Conservation (phyloP, 2,888 invertebrate genomes). For the Dione juno region DNA sequence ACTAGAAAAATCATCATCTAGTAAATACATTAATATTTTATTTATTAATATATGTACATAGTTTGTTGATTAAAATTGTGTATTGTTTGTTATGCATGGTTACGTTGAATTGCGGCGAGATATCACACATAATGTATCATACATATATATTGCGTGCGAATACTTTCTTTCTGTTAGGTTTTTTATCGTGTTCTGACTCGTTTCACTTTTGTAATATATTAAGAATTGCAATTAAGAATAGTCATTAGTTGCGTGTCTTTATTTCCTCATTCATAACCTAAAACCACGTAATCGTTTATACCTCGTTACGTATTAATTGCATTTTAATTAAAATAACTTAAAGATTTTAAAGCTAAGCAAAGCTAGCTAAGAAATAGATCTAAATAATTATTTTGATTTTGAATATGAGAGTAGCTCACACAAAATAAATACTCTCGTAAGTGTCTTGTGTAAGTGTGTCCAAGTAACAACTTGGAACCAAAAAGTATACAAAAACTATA, state of each 20-base stretch:
- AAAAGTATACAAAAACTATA: neutral
- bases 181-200: slow-evolving; percentile 15
- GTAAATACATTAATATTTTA: too few relatives aligned
- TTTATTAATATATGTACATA: too few relatives aligned
- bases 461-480: too few relatives aligned
- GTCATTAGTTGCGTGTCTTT: neutral
- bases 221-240: neutral
- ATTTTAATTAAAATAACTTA: too few relatives aligned
- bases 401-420: too few relatives aligned
- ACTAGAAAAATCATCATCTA: too few relatives aligned
- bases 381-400: too few relatives aligned
- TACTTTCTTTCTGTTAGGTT: slow-evolving; percentile 20
- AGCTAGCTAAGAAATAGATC: too few relatives aligned
- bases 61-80: slow-evolving; percentile 35
- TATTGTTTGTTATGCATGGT: slow-evolving; percentile 41
- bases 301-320: neutral
- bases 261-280: neutral
- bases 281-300: too few relatives aligned
- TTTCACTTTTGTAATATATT: slow-evolving; percentile 28
- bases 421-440: too few relatives aligned
- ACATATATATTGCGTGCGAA: slow-evolving; percentile 39
- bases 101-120: slow-evolving; percentile 30
- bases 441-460: too few relatives aligned
- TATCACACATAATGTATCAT: slow-evolving; percentile 37
- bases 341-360: too few relatives aligned